Conservation (phyloP, 2,888 invertebrate species). For the Morinoia aosen region DNA sequence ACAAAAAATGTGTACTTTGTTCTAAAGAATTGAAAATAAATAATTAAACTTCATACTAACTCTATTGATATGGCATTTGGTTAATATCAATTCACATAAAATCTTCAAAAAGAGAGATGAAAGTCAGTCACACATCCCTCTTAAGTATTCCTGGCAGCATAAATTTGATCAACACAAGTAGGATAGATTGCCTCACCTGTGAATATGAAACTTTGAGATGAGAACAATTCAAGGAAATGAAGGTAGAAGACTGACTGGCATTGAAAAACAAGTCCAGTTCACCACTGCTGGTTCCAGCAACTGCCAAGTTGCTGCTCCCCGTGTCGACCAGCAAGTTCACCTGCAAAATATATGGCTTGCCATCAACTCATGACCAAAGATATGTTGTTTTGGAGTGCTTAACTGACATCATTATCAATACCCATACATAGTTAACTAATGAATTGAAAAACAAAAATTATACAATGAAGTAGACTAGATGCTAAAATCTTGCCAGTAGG, state of each 20-base stretch:
- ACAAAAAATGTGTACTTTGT: no score
- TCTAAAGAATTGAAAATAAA: no score
- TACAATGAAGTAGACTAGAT: neutral
- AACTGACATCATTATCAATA: neutral
- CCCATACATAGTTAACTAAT: neutral
- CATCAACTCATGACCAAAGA: no score
- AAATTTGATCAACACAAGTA: no score
- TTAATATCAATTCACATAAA: no score
- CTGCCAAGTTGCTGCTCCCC: constrained; percentile 79
- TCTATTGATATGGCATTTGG: no score
- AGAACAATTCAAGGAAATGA: constrained; percentile 52
- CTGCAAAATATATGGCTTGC: constrained; percentile 72
- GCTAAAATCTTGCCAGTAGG: neutral
- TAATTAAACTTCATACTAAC: no score
- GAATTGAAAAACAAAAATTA: neutral
- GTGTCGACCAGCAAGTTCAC: constrained; percentile 78
- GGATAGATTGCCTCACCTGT: constrained; percentile 54
- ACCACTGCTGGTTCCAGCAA: constrained; percentile 74
- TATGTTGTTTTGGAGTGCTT: no score
- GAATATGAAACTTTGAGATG: constrained; percentile 61
- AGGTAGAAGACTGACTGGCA: constrained; percentile 57
- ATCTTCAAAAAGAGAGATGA: no score
- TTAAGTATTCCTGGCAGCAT: neutral
- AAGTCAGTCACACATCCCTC: no score
- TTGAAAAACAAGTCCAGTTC: constrained; percentile 59